phyloP scores from a whole-genome alignment of 2,888 invertebrate species.

The Heliconius ethilla region DNA sequence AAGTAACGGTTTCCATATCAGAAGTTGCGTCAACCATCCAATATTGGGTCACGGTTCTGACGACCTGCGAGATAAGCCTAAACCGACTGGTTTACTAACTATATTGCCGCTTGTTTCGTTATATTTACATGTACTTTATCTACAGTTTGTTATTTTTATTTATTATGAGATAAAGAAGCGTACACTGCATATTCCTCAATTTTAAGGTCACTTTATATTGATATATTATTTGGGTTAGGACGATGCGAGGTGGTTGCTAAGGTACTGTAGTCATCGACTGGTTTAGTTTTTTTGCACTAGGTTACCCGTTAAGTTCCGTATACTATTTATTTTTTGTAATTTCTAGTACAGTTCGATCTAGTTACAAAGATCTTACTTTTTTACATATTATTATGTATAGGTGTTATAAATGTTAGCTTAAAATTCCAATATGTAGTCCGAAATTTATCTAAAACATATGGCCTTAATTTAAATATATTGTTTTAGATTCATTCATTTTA shows the following conservation, averaged over 20 bases:
- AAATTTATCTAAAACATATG: background rate
- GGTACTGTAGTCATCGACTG: background rate
- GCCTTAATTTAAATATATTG: background rate
- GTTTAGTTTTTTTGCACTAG: background rate
- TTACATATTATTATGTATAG: background rate
- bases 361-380: background rate
- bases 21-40: slow-evolving; percentile 36
- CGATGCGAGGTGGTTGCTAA: background rate
- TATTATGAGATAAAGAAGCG: background rate
- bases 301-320: too few relatives aligned
- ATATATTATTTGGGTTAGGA: background rate
- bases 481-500: slow-evolving; percentile 6
- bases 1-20: slow-evolving; percentile 40
- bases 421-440: background rate
- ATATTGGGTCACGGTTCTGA: slow-evolving; percentile 36
- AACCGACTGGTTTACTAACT: background rate
- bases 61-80: slow-evolving; percentile 34
- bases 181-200: background rate
- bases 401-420: background rate
- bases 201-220: background rate
- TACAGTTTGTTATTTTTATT: background rate
- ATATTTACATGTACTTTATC: background rate
- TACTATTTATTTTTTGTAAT: too few relatives aligned
- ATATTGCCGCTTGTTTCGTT: background rate
- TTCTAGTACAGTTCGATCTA: background rate